Evolutionary conservation across 2,113 vertebrate species (phyloP).

Genomic region (Symphodus melops): DNA sequence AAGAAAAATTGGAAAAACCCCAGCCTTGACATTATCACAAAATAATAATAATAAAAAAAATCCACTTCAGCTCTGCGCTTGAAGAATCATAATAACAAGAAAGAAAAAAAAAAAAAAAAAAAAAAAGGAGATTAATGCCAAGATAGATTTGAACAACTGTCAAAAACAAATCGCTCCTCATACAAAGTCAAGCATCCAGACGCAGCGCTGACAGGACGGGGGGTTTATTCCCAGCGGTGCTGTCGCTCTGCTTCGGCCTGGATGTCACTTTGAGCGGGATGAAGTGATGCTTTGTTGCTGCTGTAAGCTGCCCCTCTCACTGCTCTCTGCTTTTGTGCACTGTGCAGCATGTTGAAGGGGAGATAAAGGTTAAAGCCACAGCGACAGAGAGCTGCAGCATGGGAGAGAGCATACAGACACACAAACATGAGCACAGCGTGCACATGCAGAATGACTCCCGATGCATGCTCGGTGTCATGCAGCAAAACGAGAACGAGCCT

Average conservation of each 20-base stretch:
- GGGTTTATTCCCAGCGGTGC: slow-evolving; percentile 44
- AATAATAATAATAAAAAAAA: slow-evolving; percentile 33
- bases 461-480: background rate
- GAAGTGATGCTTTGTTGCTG: slow-evolving; percentile 62
- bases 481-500: background rate
- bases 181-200: slow-evolving; percentile 4
- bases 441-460: background rate
- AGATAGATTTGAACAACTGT: slow-evolving; percentile 42
- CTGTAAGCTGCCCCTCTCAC: slow-evolving; percentile 50
- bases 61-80: background rate
- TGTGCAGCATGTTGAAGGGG: slow-evolving; percentile 66
- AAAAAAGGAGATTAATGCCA: slow-evolving; percentile 43
- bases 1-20: slow-evolving; percentile 5
- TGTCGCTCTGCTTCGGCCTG: slow-evolving; percentile 45
- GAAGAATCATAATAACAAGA: background rate
- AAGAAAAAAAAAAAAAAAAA: too few species aligned
- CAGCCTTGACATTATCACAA: background rate
- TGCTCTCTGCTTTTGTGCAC: slow-evolving; percentile 23
- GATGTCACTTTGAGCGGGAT: slow-evolving; percentile 57
- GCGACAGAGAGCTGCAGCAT: slow-evolving; percentile 58
- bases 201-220: background rate
- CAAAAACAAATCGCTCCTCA: slow-evolving; percentile 26
- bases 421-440: background rate
- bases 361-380: slow-evolving; percentile 77
- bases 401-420: slow-evolving; percentile 11